A percentile compares a stretch with the other conserved stretches of the same genome.
phyloP scores from a whole-genome alignment of 1,140 invertebrate genomes.

The Protaetia brevitarsis region DNA sequence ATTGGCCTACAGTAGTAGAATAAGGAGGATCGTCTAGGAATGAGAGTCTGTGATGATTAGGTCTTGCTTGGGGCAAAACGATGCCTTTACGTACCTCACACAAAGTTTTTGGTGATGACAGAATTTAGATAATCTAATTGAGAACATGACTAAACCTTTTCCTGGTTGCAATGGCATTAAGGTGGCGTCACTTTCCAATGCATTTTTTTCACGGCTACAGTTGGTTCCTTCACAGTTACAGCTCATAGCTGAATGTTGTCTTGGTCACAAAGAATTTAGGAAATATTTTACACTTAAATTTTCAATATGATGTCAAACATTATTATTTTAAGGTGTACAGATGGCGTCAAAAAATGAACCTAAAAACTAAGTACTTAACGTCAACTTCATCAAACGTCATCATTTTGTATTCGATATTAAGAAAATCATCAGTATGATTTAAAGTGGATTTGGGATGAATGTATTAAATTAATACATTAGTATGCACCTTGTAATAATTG shows the following conservation, averaged over 20 bases:
- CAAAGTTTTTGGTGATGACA: background rate
- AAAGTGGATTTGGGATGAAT: background rate
- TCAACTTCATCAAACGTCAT: background rate
- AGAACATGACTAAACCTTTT: background rate
- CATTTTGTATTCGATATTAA: background rate
- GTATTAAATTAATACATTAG: background rate
- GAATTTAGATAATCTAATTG: background rate
- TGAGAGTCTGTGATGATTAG: background rate
- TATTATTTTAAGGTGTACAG: background rate
- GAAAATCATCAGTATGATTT: constrained; percentile 5
- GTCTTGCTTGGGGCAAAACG: background rate
- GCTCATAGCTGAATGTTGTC: too few relatives aligned
- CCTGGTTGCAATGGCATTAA: background rate
- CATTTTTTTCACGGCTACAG: too few relatives aligned
- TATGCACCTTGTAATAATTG: background rate
- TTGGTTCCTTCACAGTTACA: too few relatives aligned
- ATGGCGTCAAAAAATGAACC: background rate
- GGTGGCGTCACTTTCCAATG: too few relatives aligned
- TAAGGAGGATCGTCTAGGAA: background rate
- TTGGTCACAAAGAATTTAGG: too few relatives aligned
- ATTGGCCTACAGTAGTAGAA: background rate
- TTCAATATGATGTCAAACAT: background rate
- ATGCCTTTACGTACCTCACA: background rate
- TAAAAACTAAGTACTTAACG: too few relatives aligned
- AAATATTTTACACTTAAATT: background rate